Base-by-base conservation (phyloP, 1,140 invertebrate genomes). In the Caerostris extrusa region DNA sequence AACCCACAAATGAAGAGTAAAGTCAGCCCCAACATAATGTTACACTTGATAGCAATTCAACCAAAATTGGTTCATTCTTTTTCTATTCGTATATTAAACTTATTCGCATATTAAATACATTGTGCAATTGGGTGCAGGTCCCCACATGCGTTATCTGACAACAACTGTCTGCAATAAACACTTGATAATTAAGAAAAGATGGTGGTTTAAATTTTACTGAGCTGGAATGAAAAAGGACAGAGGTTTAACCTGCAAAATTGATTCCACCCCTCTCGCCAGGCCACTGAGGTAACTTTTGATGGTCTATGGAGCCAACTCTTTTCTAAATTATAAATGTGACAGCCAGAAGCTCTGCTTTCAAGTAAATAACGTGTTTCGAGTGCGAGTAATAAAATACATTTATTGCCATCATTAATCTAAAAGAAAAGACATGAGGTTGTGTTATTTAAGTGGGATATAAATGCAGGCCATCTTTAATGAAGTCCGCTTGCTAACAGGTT, bases 261-360 rank as follows among this genome's bases (percentile, higher is more conserved):
- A 77, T 77, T 77, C 34, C 12, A 34, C 8, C 34, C 53, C 34
- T 34, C 71, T 53, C 10, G 14, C 8, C 71, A 77, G 34, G 53
- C 71, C 53, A 7, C 71, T 77, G 10, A 3, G 71, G 71, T 50
- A 50, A 50, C 50, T 50, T 53, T 50, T 77, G 71, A 77, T 50
- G 34, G 14, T 50, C 71, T 14, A 7, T 50, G 71, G 12, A 77
- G 50, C 50, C 14, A 77, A 34, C 7, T 77, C 71, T 50, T 50
- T 50, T 50, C 71, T 77, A 77, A 77, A 77, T 77, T 77, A 77
- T 77, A 77, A 77, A 77, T 77, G 71, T 53, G 71, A 77, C 71
- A 53, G 10, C 71, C 71, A 50, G 34, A 53, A 53, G 71, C 71
- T 19, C 34, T 77, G 71, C 71, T 77, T 77, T 77, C 71, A 77